Conservation (phyloP, 2,888 invertebrate genomes). For the Oscheius sp. region DNA sequence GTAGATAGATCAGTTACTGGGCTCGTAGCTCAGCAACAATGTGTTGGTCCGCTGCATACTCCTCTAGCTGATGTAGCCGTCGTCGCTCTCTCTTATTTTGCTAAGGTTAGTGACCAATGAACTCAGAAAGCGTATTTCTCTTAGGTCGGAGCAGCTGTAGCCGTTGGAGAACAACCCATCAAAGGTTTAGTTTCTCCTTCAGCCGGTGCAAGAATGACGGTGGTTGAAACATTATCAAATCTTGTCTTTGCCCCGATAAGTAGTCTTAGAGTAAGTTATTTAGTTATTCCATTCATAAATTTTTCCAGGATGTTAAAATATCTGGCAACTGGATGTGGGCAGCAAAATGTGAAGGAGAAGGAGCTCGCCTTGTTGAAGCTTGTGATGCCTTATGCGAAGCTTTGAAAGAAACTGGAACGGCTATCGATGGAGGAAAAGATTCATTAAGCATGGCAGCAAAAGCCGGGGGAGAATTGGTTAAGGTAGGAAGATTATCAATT, state of each 20-base stretch:
- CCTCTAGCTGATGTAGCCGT: slow-evolving; percentile 94
- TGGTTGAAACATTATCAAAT: slow-evolving; percentile 92
- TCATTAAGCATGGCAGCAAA: slow-evolving; percentile 95
- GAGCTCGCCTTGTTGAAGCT: slow-evolving; percentile 85
- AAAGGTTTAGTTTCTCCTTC: slow-evolving; percentile 85
- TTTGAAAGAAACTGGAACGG: slow-evolving; percentile 78
- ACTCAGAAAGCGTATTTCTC: neutral
- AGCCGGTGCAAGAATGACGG: slow-evolving; percentile 90
- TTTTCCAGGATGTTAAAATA: slow-evolving; percentile 86
- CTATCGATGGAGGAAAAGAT: slow-evolving; percentile 95
- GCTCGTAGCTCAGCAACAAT: slow-evolving; percentile 94
- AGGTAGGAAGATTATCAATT: slow-evolving; percentile 26
- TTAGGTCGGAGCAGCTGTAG: slow-evolving; percentile 86
- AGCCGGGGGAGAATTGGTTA: slow-evolving; percentile 74
- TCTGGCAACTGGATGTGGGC: slow-evolving; percentile 99
- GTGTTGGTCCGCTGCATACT: slow-evolving; percentile 94
- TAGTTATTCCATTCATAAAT: slow-evolving; percentile 69
- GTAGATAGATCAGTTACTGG: slow-evolving; percentile 86
- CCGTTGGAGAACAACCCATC: slow-evolving; percentile 95
- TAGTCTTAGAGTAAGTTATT: slow-evolving; percentile 50
- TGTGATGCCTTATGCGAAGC: slow-evolving; percentile 83
- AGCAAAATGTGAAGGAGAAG: slow-evolving; percentile 91
- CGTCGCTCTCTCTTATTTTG: slow-evolving; percentile 83
- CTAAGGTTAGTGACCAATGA: slow-evolving; percentile 66
- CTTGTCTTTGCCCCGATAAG: slow-evolving; percentile 81